A percentile compares a stretch with the other conserved stretches of the same genome.
These are phyloP conservation scores for Philereme transversata DNA, from an alignment of 2,888 invertebrate species.

Conservation along the genomic window DNA sequence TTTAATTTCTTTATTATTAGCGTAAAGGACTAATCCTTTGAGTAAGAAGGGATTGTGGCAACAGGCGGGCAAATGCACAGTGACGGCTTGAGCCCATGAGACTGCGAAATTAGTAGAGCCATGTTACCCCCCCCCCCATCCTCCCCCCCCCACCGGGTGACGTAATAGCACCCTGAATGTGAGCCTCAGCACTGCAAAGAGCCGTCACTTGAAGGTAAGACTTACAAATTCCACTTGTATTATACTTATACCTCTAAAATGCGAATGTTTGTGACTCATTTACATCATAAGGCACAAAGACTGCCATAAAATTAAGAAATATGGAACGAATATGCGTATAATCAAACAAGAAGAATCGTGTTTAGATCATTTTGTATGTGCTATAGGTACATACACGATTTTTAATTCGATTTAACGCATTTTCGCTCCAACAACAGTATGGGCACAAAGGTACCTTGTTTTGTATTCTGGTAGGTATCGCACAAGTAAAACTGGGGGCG, in stretches of 20 bases:
- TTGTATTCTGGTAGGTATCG: too few species aligned
- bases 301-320: too few species aligned
- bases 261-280: not conserved
- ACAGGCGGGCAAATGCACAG: conserved; percentile 43
- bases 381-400: too few species aligned
- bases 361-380: too few species aligned
- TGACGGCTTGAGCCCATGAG: conserved; percentile 59
- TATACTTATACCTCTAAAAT: not conserved
- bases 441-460: too few species aligned
- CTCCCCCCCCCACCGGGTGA: conserved; percentile 38
- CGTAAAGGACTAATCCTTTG: conserved; percentile 57
- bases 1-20: conserved; percentile 59
- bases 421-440: too few species aligned
- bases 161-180: conserved; percentile 47
- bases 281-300: too few species aligned
- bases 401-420: too few species aligned
- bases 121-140: conserved; percentile 48
- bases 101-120: conserved; percentile 69
- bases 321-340: too few species aligned
- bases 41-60: conserved; percentile 59
- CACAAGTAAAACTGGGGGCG: not conserved
- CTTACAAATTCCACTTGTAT: not conserved
- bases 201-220: conserved; percentile 23
- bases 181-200: conserved; percentile 42
- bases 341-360: too few species aligned